Evolutionary conservation across 2,797 vertebrate genomes (phyloP).

Genomic region (Sebastes hopkinsi): DNA sequence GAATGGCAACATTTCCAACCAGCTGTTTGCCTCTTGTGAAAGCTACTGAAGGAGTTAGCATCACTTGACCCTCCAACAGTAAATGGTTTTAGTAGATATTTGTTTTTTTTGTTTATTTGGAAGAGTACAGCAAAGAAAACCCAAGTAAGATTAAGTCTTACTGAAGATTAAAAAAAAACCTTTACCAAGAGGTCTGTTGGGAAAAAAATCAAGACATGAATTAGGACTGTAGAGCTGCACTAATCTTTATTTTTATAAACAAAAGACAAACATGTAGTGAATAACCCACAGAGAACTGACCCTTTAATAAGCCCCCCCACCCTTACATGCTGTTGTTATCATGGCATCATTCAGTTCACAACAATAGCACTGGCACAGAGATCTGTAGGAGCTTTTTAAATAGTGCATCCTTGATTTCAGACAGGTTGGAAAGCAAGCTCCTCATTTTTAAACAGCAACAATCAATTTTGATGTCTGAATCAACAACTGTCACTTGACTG

Average conservation of each 20-base stretch:
- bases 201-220: background rate
- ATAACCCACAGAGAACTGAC: background rate
- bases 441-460: background rate
- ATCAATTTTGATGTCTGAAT: background rate
- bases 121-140: background rate
- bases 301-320: background rate
- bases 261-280: background rate
- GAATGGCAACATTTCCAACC: conserved; percentile 25
- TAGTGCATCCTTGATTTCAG: background rate
- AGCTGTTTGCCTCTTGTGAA: conserved; percentile 41
- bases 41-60: background rate
- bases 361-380: background rate
- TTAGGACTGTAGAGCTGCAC: background rate
- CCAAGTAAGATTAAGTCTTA: background rate
- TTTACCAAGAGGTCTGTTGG: background rate
- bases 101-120: background rate
- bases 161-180: background rate
- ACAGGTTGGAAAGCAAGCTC: background rate
- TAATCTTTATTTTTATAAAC: background rate
- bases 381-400: background rate
- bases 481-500: background rate
- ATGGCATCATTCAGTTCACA: background rate
- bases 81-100: background rate
- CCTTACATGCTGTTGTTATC: background rate
- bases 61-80: conserved; percentile 32